Conservation (phyloP, 2,888 invertebrate species). For the Clusia tigrina region DNA sequence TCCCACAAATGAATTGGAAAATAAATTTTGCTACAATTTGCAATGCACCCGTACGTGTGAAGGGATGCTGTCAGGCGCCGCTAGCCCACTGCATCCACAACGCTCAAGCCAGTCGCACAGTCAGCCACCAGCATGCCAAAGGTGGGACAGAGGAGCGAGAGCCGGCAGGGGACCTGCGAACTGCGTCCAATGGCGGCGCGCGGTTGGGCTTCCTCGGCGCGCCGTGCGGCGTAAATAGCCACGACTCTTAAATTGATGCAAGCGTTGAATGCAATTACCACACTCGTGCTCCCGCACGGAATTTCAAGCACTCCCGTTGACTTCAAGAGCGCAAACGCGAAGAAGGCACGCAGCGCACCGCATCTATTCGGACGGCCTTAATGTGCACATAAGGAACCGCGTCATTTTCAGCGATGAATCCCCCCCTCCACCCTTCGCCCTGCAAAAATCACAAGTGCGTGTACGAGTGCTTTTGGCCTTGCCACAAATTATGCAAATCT, state of each 20-base stretch:
- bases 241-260: not conserved
- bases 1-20: constrained; percentile 36
- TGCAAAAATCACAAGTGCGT: too few relatives aligned
- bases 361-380: too few relatives aligned
- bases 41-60: constrained; percentile 33
- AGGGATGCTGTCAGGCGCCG: not conserved
- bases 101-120: too few relatives aligned
- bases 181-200: constrained; percentile 23
- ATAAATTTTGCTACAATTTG: constrained; percentile 37
- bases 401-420: too few relatives aligned
- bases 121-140: too few relatives aligned
- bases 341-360: too few relatives aligned
- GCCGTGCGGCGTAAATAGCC: constrained; percentile 1
- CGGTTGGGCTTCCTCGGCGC: not conserved
- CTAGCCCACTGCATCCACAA: not conserved
- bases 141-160: constrained; percentile 25
- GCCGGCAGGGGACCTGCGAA: constrained; percentile 33
- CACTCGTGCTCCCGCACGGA: too few relatives aligned
- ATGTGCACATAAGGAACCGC: too few relatives aligned
- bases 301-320: not conserved
- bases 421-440: too few relatives aligned
- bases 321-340: not conserved
- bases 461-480: too few relatives aligned
- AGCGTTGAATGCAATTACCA: constrained; percentile 7
- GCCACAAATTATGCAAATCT: too few relatives aligned